These are phyloP conservation scores for Drosophila imparisetae DNA, from an alignment of 2,888 invertebrate genomes.

Conservation along the genomic window DNA sequence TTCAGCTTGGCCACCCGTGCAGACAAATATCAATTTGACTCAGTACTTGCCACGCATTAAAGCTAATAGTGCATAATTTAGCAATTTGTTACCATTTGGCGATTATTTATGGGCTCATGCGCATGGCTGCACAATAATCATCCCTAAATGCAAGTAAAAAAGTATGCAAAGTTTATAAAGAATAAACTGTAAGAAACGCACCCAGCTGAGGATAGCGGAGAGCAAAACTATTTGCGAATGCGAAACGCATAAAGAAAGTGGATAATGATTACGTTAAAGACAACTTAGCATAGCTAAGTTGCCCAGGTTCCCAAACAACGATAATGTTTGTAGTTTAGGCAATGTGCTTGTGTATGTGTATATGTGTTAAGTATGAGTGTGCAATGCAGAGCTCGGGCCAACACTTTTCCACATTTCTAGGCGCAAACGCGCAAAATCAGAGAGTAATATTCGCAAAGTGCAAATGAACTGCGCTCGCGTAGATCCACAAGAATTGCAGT, in stretches of 20 bases:
- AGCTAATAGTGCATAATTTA: not conserved
- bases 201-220: conserved; percentile 2
- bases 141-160: conserved; percentile 31
- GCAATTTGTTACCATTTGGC: not conserved
- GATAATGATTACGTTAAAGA: conserved; percentile 54
- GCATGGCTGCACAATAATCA: conserved; percentile 43
- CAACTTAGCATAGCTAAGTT: conserved; percentile 37
- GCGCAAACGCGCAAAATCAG: conserved; percentile 51
- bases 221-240: conserved; percentile 49
- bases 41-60: not conserved
- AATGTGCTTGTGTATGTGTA: not conserved
- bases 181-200: not conserved
- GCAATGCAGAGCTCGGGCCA: conserved; percentile 26
- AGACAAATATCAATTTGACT: conserved; percentile 9
- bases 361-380: not conserved
- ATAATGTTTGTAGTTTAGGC: conserved; percentile 11
- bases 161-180: conserved; percentile 32
- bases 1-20: not conserved
- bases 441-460: conserved; percentile 45
- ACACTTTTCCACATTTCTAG: conserved; percentile 46
- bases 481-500: conserved; percentile 2
- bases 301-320: conserved; percentile 7
- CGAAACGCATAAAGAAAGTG: conserved; percentile 39
- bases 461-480: conserved; percentile 43
- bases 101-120: conserved; percentile 16